Evolutionary conservation across 2,888 invertebrate genomes (phyloP).

Genomic region (Athalia circularis): DNA sequence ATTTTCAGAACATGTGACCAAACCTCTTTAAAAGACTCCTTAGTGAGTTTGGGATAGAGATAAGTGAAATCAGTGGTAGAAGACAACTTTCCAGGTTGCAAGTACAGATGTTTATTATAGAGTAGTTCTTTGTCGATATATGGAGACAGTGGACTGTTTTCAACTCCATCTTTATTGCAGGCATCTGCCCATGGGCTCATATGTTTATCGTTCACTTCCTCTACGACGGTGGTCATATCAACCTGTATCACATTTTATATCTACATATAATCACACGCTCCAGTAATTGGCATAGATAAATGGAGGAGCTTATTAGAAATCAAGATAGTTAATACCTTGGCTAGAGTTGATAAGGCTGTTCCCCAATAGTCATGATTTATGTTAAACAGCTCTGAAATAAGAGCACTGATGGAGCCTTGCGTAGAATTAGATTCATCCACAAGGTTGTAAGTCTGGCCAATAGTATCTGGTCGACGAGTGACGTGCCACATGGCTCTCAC

Average conservation of each 20-base stretch:
- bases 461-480: conserved; percentile 75
- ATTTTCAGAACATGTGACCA: background rate
- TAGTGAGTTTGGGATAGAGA: conserved; percentile 79
- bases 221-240: conserved; percentile 87
- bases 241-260: conserved; percentile 75
- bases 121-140: conserved; percentile 90
- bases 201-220: conserved; percentile 96
- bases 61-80: conserved; percentile 78
- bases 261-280: background rate
- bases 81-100: conserved; percentile 82
- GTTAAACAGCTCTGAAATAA: conserved; percentile 88
- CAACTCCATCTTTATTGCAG: conserved; percentile 84
- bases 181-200: conserved; percentile 93
- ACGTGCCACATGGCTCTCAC: conserved; percentile 88
- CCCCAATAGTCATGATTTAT: conserved; percentile 94
- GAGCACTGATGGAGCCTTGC: conserved; percentile 88
- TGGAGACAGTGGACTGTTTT: conserved; percentile 92
- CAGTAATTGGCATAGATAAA: conserved; percentile 27
- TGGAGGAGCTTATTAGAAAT: conserved; percentile 43
- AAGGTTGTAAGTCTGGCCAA: conserved; percentile 84
- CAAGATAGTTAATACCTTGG: conserved; percentile 78
- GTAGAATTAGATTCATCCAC: conserved; percentile 90
- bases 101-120: conserved; percentile 86
- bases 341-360: conserved; percentile 85
- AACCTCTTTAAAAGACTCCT: conserved; percentile 80